Percentiles rank a stretch among this genome's conserved stretches.
Conservation (phyloP, 1,140 invertebrate genomes). For the Cydia pomonella region DNA sequence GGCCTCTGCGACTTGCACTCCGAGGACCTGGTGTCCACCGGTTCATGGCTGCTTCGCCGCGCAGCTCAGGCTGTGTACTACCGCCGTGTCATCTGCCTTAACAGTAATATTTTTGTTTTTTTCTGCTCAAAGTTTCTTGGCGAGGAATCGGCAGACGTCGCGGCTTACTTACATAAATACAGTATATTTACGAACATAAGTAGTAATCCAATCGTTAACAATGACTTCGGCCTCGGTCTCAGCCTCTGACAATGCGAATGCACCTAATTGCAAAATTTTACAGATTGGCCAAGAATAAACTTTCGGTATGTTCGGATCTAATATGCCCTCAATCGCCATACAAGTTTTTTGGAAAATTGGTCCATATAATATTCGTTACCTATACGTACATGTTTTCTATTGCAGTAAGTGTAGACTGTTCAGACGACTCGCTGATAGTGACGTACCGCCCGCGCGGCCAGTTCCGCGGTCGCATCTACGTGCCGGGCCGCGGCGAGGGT, state of each 20-base stretch:
- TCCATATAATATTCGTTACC: not conserved
- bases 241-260: too few species aligned
- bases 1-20: constrained; percentile 74
- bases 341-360: too few species aligned
- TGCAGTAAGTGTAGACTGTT: constrained; percentile 82
- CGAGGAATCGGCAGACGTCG: too few species aligned
- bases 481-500: constrained; percentile 82
- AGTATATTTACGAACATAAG: too few species aligned
- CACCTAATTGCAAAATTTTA: too few species aligned
- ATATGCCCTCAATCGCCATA: too few species aligned
- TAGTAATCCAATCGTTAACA: too few species aligned
- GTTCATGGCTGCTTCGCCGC: constrained; percentile 71
- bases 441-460: constrained; percentile 80
- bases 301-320: too few species aligned
- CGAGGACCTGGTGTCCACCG: constrained; percentile 73
- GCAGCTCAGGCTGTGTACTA: constrained; percentile 66
- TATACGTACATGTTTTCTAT: constrained; percentile 34
- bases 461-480: constrained; percentile 83
- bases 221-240: too few species aligned
- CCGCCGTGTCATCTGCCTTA: constrained; percentile 76
- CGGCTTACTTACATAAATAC: too few species aligned
- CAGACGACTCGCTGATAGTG: constrained; percentile 78
- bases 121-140: too few species aligned
- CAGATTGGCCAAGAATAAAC: too few species aligned
- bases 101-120: constrained; percentile 57